A percentile compares a stretch with the other conserved stretches of the same genome.
These are phyloP conservation scores for Melipona quadrifasciata DNA, from an alignment of 1,140 invertebrate genomes.

Conservation along the genomic window DNA sequence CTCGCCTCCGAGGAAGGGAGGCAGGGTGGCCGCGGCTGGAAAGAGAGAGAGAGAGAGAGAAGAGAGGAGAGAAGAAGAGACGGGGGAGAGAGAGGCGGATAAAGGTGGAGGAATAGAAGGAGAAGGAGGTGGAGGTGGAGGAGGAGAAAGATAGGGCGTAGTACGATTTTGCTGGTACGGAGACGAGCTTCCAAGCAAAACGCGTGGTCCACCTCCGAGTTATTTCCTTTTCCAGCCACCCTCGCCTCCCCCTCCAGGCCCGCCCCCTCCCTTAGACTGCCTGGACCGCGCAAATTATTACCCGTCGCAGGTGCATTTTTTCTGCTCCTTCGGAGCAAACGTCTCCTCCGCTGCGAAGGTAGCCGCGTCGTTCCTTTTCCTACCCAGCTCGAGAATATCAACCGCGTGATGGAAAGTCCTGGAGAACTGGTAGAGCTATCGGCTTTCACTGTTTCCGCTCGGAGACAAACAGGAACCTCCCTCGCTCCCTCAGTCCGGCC, in stretches of 20 bases:
- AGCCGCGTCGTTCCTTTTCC: constrained; percentile 31
- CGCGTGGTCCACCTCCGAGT: constrained; percentile 77
- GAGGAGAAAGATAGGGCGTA: constrained; percentile 62
- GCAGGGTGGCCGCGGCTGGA: constrained; percentile 24
- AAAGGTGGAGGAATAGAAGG: constrained; percentile 10
- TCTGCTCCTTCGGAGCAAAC: constrained; percentile 40
- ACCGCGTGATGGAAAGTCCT: constrained; percentile 35
- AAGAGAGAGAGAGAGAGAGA: constrained; percentile 54
- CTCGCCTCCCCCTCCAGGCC: constrained; percentile 5
- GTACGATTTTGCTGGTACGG: constrained; percentile 74
- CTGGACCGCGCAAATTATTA: constrained; percentile 79
- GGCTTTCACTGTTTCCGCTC: neutral
- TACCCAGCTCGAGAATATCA: constrained; percentile 38
- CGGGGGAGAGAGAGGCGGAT: constrained; percentile 1
- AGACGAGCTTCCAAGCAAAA: constrained; percentile 76
- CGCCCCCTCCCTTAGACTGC: constrained; percentile 56
- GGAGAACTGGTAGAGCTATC: neutral
- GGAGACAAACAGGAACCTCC: no score
- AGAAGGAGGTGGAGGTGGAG: constrained; percentile 39
- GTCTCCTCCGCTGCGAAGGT: constrained; percentile 25
- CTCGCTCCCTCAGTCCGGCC: no score
- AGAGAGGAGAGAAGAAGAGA: constrained; percentile 15
- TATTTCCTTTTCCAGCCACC: constrained; percentile 75
- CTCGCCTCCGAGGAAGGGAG: constrained; percentile 69
- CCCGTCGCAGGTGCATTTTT: constrained; percentile 79